Evolutionary conservation across 1,140 invertebrate species (phyloP), one percentile per base, ranked within the genome.

Genomic region (Linepithema humile): DNA sequence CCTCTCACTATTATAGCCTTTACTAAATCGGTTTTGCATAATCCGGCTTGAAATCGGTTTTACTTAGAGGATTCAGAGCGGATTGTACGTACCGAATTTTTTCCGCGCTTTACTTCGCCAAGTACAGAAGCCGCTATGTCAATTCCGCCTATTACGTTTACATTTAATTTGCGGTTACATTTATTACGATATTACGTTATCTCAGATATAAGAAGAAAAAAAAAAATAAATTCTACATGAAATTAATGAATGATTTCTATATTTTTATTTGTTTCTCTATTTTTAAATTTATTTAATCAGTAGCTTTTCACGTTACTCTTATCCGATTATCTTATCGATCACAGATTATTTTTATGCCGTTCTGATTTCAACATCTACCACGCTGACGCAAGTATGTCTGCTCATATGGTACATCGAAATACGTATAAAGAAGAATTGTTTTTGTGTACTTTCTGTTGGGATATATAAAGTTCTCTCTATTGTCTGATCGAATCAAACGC

Each of bases 21-120:
- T 88, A 82, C 83, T 88, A 88, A 88, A 88, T 88, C 87, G 86
- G 83, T 88, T 88, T 88, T 88, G 86, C 87, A 88, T 88, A 88
- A 88, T 88, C 87, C 75, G 32, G 62, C 57, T 87, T 80, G 86
- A 84, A 87, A 69, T 83, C 59, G 60, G 45, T 74, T 50, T 64
- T 84, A 65, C 55, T 45, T 48, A 2, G 57, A 38, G 48, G 64
- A 80, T 80, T 80, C 64, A 23, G 64, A 48, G 77, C 29, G 85
- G 85, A 85, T 88, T 84, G 86, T 75, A 80, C 83, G 23, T 82
- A 64, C 80, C 70, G 64, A 87, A 85, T 87, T 87, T 88, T 88
- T 82, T 57, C 12, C 74, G n/a, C 59, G 1, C 48, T 78, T 67
- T 26, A 67, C 17, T 67, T 40, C 32, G 23, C 20, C 40, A 75